Percentiles rank a stretch among this genome's conserved stretches.
phyloP scores from a whole-genome alignment of 2,888 invertebrate genomes.

The Drosophila fulvimacula region DNA sequence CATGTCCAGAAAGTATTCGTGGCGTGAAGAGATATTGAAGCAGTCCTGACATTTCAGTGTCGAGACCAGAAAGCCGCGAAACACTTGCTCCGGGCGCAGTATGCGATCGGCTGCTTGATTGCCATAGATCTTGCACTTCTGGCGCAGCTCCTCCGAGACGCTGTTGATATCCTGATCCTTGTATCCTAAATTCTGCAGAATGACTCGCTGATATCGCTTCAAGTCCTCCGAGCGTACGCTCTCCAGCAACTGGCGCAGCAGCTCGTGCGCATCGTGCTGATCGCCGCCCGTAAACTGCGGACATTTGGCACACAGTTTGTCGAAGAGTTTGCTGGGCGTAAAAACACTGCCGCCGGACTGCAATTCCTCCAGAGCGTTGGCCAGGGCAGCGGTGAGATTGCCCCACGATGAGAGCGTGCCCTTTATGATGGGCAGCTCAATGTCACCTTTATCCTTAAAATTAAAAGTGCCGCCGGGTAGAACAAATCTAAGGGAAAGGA shows the following conservation, averaged over 20 bases:
- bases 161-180: conserved; percentile 91
- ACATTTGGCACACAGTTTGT: conserved; percentile 88
- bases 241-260: conserved; percentile 95
- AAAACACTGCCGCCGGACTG: conserved; percentile 88
- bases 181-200: conserved; percentile 91
- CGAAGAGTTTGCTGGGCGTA: conserved; percentile 88
- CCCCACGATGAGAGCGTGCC: conserved; percentile 90
- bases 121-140: conserved; percentile 93
- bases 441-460: conserved; percentile 85
- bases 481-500: conserved; percentile 85
- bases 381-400: conserved; percentile 88
- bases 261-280: conserved; percentile 98
- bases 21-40: conserved; percentile 92
- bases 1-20: conserved; percentile 97
- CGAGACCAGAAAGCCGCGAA: conserved; percentile 96
- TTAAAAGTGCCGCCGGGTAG: conserved; percentile 90
- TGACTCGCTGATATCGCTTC: conserved; percentile 92
- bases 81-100: conserved; percentile 94
- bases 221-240: conserved; percentile 92
- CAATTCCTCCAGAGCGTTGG: conserved; percentile 89
- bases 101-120: conserved; percentile 92
- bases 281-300: conserved; percentile 96
- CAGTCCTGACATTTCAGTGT: conserved; percentile 96
- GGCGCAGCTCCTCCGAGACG: conserved; percentile 90
- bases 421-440: conserved; percentile 88